Conservation (phyloP, 2,888 invertebrate genomes). For the Drosophila falleni region DNA sequence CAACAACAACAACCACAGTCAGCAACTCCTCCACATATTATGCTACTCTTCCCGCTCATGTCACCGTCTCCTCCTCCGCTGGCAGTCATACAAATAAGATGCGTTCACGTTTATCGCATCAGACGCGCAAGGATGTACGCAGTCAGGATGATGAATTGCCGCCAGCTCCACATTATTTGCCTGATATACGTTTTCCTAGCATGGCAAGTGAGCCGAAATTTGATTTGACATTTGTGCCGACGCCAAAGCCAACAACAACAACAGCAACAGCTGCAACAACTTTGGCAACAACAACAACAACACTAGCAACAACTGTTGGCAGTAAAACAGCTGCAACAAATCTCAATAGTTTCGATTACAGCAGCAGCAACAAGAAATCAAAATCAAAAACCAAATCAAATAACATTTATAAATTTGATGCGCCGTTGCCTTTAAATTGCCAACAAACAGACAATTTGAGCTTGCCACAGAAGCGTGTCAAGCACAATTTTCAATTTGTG, state of each 20-base stretch:
- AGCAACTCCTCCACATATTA: neutral
- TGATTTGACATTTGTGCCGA: slow-evolving; percentile 74
- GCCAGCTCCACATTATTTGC: slow-evolving; percentile 86
- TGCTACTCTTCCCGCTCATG: neutral
- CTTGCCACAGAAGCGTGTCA: slow-evolving; percentile 79
- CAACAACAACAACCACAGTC: slow-evolving; percentile 18
- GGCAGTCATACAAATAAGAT: slow-evolving; percentile 62
- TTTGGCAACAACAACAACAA: slow-evolving; percentile 7
- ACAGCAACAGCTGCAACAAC: neutral
- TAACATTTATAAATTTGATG: slow-evolving; percentile 83
- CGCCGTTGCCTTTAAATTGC: slow-evolving; percentile 85
- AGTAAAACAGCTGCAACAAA: slow-evolving; percentile 6
- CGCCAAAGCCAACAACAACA: slow-evolving; percentile 43
- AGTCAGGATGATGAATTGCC: slow-evolving; percentile 83
- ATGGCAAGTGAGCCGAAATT: slow-evolving; percentile 84
- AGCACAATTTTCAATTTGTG: slow-evolving; percentile 87
- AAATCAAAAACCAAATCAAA: neutral
- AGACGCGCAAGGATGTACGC: slow-evolving; percentile 63
- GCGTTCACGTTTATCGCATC: slow-evolving; percentile 60
- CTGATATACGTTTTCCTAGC: slow-evolving; percentile 85
- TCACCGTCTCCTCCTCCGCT: neutral
- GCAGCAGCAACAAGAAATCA: neutral
- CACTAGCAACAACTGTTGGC: neutral
- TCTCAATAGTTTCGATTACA: neutral
- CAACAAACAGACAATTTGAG: neutral